Evolutionary conservation across 2,888 invertebrate species (phyloP).

Genomic region (Sinhomidia bicolor): DNA sequence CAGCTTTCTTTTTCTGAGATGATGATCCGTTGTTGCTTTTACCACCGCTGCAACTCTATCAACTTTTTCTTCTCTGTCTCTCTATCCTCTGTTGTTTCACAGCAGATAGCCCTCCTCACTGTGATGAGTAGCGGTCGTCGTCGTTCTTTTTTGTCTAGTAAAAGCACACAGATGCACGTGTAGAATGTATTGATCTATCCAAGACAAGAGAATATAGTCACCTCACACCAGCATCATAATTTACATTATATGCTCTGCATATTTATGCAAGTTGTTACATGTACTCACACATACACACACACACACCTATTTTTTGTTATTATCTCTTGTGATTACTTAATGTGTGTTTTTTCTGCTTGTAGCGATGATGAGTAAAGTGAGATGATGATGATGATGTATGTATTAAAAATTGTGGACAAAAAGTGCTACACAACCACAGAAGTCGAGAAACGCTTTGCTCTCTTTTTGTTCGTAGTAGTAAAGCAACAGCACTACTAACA

Average conservation of each 20-base stretch:
- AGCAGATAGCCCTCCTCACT: not conserved
- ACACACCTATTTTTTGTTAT: not conserved
- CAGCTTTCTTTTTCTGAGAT: slow-evolving; percentile 32
- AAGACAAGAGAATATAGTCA: not conserved
- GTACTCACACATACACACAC: not conserved
- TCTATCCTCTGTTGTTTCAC: not conserved
- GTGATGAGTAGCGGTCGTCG: not conserved
- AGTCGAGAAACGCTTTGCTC: slow-evolving; percentile 13
- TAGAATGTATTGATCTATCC: slow-evolving; percentile 59
- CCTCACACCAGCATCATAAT: not conserved
- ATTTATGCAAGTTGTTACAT: slow-evolving; percentile 35
- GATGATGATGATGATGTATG: slow-evolving; percentile 32
- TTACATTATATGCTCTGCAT: not conserved
- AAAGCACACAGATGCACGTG: slow-evolving; percentile 50
- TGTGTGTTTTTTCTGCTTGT: slow-evolving; percentile 1
- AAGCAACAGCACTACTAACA: slow-evolving; percentile 53
- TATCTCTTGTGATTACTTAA: slow-evolving; percentile 5
- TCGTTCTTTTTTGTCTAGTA: slow-evolving; percentile 1
- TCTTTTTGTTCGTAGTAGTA: slow-evolving; percentile 42
- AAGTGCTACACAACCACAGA: slow-evolving; percentile 29
- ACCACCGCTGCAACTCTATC: slow-evolving; percentile 50
- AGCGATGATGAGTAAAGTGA: not conserved
- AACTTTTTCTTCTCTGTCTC: not conserved
- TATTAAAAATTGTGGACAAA: slow-evolving; percentile 28
- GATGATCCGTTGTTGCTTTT: slow-evolving; percentile 49